Evolutionary conservation across 2,797 vertebrate genomes (phyloP).

Genomic region (Phoebastria nigripes): DNA sequence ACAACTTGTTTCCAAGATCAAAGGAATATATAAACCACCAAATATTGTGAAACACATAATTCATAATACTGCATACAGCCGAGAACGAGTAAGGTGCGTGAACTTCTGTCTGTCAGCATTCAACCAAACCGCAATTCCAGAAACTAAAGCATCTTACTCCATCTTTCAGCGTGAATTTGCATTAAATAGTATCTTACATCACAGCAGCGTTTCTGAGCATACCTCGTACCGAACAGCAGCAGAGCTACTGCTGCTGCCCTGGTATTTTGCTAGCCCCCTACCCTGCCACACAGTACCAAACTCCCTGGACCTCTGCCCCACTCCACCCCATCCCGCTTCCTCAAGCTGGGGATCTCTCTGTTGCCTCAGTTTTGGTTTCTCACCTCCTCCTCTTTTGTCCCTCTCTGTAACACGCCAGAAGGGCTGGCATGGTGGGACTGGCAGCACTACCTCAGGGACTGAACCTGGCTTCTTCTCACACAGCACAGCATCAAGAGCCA

Average conservation of each 20-base stretch:
- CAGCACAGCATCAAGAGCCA: neutral
- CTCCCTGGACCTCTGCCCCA: neutral
- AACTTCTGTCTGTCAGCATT: neutral
- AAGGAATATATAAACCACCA: neutral
- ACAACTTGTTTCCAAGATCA: neutral
- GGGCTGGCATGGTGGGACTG: neutral
- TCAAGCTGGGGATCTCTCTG: neutral
- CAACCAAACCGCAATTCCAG: neutral
- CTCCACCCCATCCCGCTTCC: neutral
- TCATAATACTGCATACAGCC: fast-evolving
- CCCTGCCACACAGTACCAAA: fast-evolving
- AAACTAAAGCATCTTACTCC: neutral
- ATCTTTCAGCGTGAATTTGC: neutral
- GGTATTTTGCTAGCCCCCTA: too few relatives aligned
- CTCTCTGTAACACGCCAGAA: fast-evolving
- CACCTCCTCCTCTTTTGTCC: neutral
- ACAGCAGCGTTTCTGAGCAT: neutral
- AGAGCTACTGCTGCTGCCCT: neutral
- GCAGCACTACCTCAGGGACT: neutral
- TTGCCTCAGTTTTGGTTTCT: neutral
- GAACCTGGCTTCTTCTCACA: neutral
- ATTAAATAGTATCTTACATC: fast-evolving
- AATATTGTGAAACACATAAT: neutral
- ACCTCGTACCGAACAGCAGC: neutral
- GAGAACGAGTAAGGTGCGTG: fast-evolving